These are phyloP conservation scores for Hedya salicella DNA, from an alignment of 2,888 invertebrate species.

Conservation along the genomic window DNA sequence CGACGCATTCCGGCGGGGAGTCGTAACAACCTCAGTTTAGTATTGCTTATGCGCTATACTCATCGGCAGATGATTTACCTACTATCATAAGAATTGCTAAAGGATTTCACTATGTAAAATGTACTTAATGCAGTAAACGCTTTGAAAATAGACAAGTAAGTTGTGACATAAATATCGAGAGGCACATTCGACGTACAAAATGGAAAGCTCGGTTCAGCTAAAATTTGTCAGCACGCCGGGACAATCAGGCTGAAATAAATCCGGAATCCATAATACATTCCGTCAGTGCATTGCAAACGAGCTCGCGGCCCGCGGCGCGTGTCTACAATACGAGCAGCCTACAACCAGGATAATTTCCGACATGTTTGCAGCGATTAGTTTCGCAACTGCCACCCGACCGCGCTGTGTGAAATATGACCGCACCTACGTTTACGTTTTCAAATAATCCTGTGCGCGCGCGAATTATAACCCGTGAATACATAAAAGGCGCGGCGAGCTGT, in stretches of 20 bases:
- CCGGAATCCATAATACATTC: constrained; percentile 66
- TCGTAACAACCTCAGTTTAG: constrained; percentile 62
- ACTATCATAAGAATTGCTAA: constrained; percentile 47
- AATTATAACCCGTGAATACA: constrained; percentile 79
- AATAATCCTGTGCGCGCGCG: constrained; percentile 71
- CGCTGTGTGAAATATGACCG: constrained; percentile 71
- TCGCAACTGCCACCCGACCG: constrained; percentile 68
- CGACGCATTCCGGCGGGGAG: constrained; percentile 60
- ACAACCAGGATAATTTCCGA: constrained; percentile 68
- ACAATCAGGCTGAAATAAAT: constrained; percentile 57
- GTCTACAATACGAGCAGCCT: constrained; percentile 48
- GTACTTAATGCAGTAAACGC: constrained; percentile 13
- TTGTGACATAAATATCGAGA: constrained; percentile 22
- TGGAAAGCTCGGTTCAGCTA: constrained; percentile 46
- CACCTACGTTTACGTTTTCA: constrained; percentile 75
- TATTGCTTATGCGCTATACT: constrained; percentile 56
- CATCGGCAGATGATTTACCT: constrained; percentile 51
- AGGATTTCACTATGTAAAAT: not conserved
- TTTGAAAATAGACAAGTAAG: constrained; percentile 31
- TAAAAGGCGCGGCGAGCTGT: constrained; percentile 68
- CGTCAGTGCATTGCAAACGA: constrained; percentile 72
- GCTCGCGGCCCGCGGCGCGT: constrained; percentile 48
- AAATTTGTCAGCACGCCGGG: constrained; percentile 45
- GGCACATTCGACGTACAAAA: constrained; percentile 24
- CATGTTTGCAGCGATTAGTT: constrained; percentile 76